Evolutionary conservation across 2,113 vertebrate genomes (phyloP), one percentile per base, ranked within the genome.

Genomic region (Gadus chalcogrammus): DNA sequence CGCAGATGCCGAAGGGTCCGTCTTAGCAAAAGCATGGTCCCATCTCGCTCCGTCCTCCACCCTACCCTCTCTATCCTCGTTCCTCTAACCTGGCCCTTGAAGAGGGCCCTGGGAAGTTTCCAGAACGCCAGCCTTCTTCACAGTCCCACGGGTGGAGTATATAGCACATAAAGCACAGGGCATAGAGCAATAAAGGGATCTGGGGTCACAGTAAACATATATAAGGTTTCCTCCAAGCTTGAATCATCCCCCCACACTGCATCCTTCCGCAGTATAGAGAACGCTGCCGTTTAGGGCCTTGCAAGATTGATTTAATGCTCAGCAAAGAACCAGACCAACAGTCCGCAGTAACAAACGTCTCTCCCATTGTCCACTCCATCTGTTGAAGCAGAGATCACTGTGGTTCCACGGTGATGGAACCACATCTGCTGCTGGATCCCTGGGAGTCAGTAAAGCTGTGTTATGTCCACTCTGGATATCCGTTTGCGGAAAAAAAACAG

Each of bases 391-490:
- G 7, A 68, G 61, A 76, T 64, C 65, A 74, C 68, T 62, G 69
- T n/a, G 74, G 18, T 76, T 72, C 79, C 79, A 79, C 42, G 12
- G 71, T 78, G 31, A 60, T n/a, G 68, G 75, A 52, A 65, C 66
- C 70, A 81, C 61, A 63, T 79, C 70, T 83, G 74, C 64, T 64
- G 4, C 62, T 61, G 64, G 65, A 71, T 71, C 68, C 66, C 52
- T 22, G 68, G 82, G 72, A 74, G 58, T 59, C 61, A 74, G 85
- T 84, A 79, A 85, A 84, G 78, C 71, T 65, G 7, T 8, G 62
- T 72, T 61, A 69, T 82, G 82, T 80, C 79, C 58, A 42, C 71
- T 42, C 61, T 52, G 55, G 62, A 59, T 15, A 71, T 74, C 70
- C 83, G 79, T 76, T 74, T 28, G 64, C 73, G 67, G 61, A 70